These are phyloP conservation scores for Trochalopteron elliotii DNA, from an alignment of 2,113 vertebrate genomes.

Conservation along the genomic window DNA sequence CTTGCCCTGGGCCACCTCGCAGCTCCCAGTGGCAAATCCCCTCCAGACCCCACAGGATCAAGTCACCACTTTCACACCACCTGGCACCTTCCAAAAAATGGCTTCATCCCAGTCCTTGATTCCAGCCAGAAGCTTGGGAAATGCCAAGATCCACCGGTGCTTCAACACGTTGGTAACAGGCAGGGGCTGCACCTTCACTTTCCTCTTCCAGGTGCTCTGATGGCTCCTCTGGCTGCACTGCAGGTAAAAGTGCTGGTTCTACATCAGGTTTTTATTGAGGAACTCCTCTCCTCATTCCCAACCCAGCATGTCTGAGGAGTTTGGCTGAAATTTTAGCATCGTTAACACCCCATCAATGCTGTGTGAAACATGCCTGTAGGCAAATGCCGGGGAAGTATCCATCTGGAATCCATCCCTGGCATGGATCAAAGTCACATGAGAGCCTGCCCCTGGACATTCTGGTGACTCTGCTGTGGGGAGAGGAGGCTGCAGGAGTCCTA, in stretches of 20 bases:
- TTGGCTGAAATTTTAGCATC: slow-evolving; percentile 47
- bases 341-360: slow-evolving; percentile 56
- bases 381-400: neutral
- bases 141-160: neutral
- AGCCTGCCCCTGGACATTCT: neutral
- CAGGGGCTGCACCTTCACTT: neutral
- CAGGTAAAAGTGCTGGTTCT: neutral
- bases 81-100: neutral
- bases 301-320: neutral
- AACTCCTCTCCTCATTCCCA: neutral
- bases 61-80: rapidly evolving
- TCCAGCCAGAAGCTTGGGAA: neutral
- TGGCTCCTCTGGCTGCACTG: neutral
- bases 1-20: rapidly evolving
- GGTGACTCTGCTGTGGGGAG: neutral
- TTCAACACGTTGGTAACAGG: neutral
- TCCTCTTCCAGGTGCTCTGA: neutral
- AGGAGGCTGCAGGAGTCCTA: neutral
- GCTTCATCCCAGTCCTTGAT: neutral
- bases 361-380: slow-evolving; percentile 9
- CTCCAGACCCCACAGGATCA: no score
- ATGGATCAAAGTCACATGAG: slow-evolving; percentile 28
- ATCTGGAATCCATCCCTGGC: slow-evolving; percentile 58
- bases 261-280: neutral
- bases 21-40: neutral